Conservation (phyloP, 1,140 invertebrate species). For the Adelges cooleyi region DNA sequence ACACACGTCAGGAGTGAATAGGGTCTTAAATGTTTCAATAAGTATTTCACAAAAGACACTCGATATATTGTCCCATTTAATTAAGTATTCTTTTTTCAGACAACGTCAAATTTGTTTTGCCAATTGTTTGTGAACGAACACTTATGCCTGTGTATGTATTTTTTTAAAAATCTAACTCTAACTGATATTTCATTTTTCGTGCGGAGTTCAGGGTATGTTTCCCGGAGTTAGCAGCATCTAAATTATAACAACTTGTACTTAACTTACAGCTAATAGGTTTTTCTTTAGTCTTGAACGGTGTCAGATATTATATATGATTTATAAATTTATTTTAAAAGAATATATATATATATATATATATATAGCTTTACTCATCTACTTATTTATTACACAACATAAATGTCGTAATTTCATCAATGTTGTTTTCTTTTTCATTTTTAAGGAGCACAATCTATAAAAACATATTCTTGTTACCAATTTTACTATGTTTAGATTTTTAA, state of each 20-base stretch:
- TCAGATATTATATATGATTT: not conserved
- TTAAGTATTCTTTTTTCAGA: slow-evolving; percentile 10
- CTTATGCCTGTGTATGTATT: slow-evolving; percentile 18
- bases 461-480: slow-evolving; percentile 28
- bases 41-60: slow-evolving; percentile 7
- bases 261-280: slow-evolving; percentile 23
- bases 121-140: slow-evolving; percentile 20
- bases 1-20: no score
- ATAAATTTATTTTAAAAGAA: no score
- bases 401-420: slow-evolving; percentile 12
- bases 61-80: not conserved
- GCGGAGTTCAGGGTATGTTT: slow-evolving; percentile 29
- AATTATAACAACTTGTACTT: slow-evolving; percentile 24
- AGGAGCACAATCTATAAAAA: slow-evolving; percentile 27
- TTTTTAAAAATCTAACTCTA: slow-evolving; percentile 4
- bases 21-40: slow-evolving; percentile 9
- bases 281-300: slow-evolving; percentile 14
- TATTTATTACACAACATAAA: slow-evolving; percentile 10
- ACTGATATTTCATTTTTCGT: slow-evolving; percentile 27
- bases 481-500: slow-evolving; percentile 26
- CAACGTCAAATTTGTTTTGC: slow-evolving; percentile 10
- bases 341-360: no score
- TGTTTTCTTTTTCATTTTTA: slow-evolving; percentile 18
- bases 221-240: slow-evolving; percentile 26
- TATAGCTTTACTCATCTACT: slow-evolving; percentile 25